Evolutionary conservation across 2,888 invertebrate species (phyloP).

Genomic region (Noctua comes): DNA sequence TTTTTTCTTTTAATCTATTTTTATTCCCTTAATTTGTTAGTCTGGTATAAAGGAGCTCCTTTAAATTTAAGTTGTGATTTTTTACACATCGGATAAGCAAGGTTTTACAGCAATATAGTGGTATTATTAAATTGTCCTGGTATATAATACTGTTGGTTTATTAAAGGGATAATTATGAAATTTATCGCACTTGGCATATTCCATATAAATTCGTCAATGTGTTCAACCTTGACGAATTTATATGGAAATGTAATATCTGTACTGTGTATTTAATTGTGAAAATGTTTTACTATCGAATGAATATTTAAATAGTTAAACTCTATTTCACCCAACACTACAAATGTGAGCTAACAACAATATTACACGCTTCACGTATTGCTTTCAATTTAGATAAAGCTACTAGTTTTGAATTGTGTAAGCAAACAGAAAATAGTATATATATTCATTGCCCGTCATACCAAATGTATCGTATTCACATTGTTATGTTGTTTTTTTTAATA

Average conservation of each 20-base stretch:
- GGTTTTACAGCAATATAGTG: neutral
- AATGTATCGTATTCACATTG: neutral
- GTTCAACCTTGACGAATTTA: conserved; percentile 22
- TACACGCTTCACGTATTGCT: neutral
- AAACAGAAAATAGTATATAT: neutral
- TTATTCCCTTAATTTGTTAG: too few species aligned
- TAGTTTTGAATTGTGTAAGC: neutral
- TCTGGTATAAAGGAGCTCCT: too few species aligned
- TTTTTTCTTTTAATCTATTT: too few species aligned
- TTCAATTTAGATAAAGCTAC: neutral
- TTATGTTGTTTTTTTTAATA: neutral
- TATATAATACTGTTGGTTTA: conserved; percentile 7
- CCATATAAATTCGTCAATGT: neutral
- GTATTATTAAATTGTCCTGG: conserved; percentile 8
- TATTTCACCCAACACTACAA: neutral
- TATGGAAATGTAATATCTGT: neutral
- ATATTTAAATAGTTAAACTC: neutral
- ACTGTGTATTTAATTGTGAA: conserved; percentile 1
- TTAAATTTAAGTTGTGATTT: too few species aligned
- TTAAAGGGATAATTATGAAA: conserved; percentile 13
- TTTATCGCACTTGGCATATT: conserved; percentile 6
- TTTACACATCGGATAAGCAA: too few species aligned
- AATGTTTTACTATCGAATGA: neutral
- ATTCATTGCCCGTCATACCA: neutral
- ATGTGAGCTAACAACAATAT: neutral